A percentile compares a stretch with the other conserved stretches of the same genome.
phyloP scores from a whole-genome alignment of 2,888 invertebrate species.

The Plebejus anna region DNA sequence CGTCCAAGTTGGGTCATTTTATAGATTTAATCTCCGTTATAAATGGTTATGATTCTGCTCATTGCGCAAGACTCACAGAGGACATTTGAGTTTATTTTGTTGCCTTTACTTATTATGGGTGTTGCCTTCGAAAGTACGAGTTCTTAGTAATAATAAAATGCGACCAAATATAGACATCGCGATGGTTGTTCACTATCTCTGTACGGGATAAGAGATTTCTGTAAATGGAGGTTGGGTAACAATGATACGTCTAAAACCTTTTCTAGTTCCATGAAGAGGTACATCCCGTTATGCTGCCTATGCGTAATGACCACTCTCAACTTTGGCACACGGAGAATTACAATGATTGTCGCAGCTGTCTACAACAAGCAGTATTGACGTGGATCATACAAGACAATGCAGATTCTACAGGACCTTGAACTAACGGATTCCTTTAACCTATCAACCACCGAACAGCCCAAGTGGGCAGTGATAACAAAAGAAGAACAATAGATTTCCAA shows the following conservation, averaged over 20 bases:
- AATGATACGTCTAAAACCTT: neutral
- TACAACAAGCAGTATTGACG: neutral
- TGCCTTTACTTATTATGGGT: constrained; percentile 12
- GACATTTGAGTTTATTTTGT: constrained; percentile 15
- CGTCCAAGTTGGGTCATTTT: constrained; percentile 6
- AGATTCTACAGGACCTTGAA: too few species aligned
- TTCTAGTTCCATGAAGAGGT: neutral
- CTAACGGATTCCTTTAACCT: too few species aligned
- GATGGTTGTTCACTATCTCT: constrained; percentile 5
- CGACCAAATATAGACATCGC: constrained; percentile 9
- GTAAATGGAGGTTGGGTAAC: constrained; percentile 13
- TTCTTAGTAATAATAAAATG: constrained; percentile 14
- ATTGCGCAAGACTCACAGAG: constrained; percentile 12
- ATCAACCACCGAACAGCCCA: too few species aligned
- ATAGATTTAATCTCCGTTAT: constrained; percentile 14
- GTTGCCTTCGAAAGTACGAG: neutral
- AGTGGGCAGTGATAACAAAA: too few species aligned
- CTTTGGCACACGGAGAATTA: neutral
- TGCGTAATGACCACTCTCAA: neutral
- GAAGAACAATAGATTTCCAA: too few species aligned
- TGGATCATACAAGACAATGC: too few species aligned
- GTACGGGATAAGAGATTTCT: constrained; percentile 5
- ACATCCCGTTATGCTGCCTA: neutral
- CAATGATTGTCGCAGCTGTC: neutral
- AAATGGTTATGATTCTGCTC: neutral